Evolutionary conservation across 1,140 invertebrate genomes (phyloP), one percentile per base, ranked within the genome.

Genomic region (Drosophila oshimai): DNA sequence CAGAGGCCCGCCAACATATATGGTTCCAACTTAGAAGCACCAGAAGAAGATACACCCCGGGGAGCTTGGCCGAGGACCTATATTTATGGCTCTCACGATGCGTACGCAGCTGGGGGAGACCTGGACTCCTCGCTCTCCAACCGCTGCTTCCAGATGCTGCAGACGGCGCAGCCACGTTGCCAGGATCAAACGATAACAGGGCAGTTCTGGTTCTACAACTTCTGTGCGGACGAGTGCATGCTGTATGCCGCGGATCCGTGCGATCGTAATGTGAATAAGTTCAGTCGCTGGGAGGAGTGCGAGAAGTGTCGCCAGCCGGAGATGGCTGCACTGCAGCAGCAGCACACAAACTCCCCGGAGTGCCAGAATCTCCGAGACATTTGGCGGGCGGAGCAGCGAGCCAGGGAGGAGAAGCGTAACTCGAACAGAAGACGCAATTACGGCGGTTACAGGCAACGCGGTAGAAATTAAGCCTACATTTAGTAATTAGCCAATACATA

Each of bases 141-240:
- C n/a, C 51, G 31, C 5, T 90, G 76, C 49, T 81, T 90, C 33
- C 72, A 65, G 62, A 74, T 71, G 70, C 20, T 75, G 18, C 36
- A 68, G 22, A 68, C 57, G 13, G 26, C 15, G 22, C 37, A 53
- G 42, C 42, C 89, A 3, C 46, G 18, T 2, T 84, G 80, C 33
- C 41, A 18, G 9, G 57, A 88, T 37, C 53, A 62, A 18, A 80
- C 67, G 3, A 53, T 75, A 2, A 58, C 76, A 2, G 74, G 73
- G 0, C 75, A 90, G 31, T 90, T 75, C n/a, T 90, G 88, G 88
- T 90, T 88, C 51, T 90, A 88, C 24, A 90, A 88, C 37, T 90
- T 71, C 37, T 90, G 88, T 37, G 42, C 47, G 4, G 76, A 90
- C 18, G 67, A 81, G 7, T 90, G 88, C 36, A 90, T 90, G 83